These are phyloP conservation scores for Sipha maydis DNA, from an alignment of 2,888 invertebrate species.

Conservation along the genomic window DNA sequence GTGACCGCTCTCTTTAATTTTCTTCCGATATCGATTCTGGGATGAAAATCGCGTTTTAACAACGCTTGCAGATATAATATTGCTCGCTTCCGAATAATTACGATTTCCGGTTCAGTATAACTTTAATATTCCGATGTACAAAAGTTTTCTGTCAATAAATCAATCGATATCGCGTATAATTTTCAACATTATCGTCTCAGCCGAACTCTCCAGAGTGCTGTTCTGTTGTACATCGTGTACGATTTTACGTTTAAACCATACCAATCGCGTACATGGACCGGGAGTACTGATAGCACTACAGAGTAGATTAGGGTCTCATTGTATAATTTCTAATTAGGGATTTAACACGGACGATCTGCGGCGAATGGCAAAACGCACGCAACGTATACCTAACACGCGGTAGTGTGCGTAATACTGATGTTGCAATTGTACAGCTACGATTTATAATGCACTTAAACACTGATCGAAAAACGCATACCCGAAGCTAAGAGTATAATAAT, in stretches of 20 bases:
- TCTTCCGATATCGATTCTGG: not conserved
- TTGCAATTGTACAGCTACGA: too few species aligned
- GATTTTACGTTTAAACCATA: slow-evolving; percentile 37
- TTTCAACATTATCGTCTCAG: not conserved
- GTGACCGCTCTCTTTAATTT: not conserved
- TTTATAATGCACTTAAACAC: too few species aligned
- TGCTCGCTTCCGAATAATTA: not conserved
- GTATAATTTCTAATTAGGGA: slow-evolving; percentile 12
- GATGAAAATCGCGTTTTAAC: not conserved
- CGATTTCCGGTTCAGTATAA: too few species aligned
- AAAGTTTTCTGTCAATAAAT: not conserved
- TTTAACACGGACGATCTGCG: not conserved
- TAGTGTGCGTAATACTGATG: too few species aligned
- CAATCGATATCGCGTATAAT: not conserved
- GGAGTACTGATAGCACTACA: not conserved
- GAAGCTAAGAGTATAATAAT: too few species aligned
- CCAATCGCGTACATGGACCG: not conserved
- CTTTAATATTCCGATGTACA: too few species aligned
- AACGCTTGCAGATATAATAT: too few species aligned
- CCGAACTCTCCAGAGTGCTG: slow-evolving; percentile 5
- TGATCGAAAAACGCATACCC: too few species aligned
- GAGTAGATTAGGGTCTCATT: not conserved
- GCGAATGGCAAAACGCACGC: not conserved
- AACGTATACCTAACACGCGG: too few species aligned
- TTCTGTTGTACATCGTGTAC: not conserved